These are phyloP conservation scores for Amblyornis subalaris DNA, from an alignment of 2,113 vertebrate species.

Conservation along the genomic window DNA sequence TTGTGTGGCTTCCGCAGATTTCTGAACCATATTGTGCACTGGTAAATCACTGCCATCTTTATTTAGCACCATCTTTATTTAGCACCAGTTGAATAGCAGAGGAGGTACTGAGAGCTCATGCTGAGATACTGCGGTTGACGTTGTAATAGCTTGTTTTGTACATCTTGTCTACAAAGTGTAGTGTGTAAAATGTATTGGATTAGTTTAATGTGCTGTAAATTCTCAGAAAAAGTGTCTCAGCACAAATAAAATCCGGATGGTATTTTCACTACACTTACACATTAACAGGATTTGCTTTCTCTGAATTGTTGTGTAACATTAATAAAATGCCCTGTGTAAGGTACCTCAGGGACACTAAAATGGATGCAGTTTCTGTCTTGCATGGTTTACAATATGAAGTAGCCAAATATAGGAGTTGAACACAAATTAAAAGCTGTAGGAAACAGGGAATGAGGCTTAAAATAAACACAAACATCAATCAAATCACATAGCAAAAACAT, in stretches of 20 bases:
- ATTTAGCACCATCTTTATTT: not conserved
- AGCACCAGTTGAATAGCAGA: not conserved
- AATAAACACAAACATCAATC: constrained; percentile 11
- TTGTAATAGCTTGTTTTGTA: not conserved
- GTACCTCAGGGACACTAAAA: not conserved
- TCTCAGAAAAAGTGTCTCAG: not conserved
- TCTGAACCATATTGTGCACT: not conserved
- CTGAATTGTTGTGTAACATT: not conserved
- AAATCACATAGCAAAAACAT: not conserved
- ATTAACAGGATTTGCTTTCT: not conserved
- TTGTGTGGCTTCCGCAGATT: not conserved
- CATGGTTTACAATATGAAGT: not conserved
- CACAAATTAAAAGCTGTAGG: not conserved
- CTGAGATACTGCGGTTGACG: not conserved
- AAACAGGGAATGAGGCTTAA: not conserved
- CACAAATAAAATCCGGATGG: not conserved
- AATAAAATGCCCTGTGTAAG: not conserved
- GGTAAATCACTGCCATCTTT: not conserved
- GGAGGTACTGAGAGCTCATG: not conserved
- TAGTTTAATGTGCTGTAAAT: not conserved
- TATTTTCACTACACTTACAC: not conserved
- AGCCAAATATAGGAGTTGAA: not conserved
- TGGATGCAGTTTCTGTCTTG: not conserved
- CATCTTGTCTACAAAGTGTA: not conserved
- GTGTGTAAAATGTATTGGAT: not conserved